phyloP scores from a whole-genome alignment of 2,797 vertebrate species.

The Spondyliosoma cantharus region DNA sequence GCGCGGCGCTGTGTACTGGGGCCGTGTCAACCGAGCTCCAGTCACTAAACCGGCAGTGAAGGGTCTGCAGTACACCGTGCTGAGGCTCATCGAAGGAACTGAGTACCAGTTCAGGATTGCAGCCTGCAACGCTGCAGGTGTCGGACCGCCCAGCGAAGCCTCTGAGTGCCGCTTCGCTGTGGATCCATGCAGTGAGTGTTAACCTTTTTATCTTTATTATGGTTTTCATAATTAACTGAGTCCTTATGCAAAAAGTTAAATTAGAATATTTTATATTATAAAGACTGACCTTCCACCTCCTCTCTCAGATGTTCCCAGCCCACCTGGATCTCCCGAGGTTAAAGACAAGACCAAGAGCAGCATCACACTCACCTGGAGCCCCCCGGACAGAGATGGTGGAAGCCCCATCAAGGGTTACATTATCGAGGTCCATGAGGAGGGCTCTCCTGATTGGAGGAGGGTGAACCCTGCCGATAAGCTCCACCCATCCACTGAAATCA shows the following conservation, averaged over 20 bases:
- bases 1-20: conserved; percentile 94
- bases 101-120: conserved; percentile 96
- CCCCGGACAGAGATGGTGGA: conserved; percentile 93
- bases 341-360: conserved; percentile 95
- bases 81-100: conserved; percentile 91
- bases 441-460: conserved; percentile 91
- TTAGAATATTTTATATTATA: background rate
- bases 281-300: background rate
- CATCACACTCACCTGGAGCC: conserved; percentile 91
- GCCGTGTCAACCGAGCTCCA: conserved; percentile 91
- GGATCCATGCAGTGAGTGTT: conserved; percentile 92
- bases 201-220: background rate
- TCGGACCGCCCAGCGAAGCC: conserved; percentile 93
- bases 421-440: conserved; percentile 96
- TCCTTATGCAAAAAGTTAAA: background rate
- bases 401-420: conserved; percentile 96
- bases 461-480: conserved; percentile 93
- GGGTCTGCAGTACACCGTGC: conserved; percentile 90
- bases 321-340: conserved; percentile 89
- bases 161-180: conserved; percentile 88
- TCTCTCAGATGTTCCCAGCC: conserved; percentile 86
- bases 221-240: background rate
- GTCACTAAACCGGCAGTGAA: conserved; percentile 94
- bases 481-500: conserved; percentile 91
- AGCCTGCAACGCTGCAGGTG: conserved; percentile 93